Evolutionary conservation across 2,888 invertebrate genomes (phyloP).

Genomic region (Acutogordius australiensis): DNA sequence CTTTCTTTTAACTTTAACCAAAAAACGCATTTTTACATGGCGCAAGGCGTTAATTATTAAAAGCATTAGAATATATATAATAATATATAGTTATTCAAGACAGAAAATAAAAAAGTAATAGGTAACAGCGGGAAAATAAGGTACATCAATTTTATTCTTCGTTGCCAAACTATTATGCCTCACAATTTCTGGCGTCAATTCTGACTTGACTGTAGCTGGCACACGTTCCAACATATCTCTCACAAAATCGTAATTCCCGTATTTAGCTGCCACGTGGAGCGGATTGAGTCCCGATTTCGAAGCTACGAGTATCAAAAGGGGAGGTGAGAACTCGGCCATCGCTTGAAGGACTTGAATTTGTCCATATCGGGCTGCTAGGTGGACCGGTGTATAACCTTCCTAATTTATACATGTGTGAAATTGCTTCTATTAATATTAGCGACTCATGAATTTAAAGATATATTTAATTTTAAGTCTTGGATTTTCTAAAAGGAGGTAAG

Average conservation of each 20-base stretch:
- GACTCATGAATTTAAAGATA: no score
- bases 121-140: no score
- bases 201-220: constrained; percentile 77
- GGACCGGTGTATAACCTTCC: constrained; percentile 74
- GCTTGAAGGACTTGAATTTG: constrained; percentile 49
- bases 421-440: no score
- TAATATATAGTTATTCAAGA: no score
- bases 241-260: constrained; percentile 82
- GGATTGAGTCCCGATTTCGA: constrained; percentile 57
- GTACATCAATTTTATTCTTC: neutral
- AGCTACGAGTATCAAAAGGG: neutral
- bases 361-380: constrained; percentile 75
- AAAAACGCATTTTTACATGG: no score
- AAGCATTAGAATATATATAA: no score
- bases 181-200: constrained; percentile 35
- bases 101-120: no score
- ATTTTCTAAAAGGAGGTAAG: no score
- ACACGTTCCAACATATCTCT: constrained; percentile 66
- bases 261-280: constrained; percentile 82
- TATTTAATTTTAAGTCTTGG: no score
- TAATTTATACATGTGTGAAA: no score
- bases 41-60: no score
- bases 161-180: neutral
- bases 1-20: no score
- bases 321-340: neutral